Evolutionary conservation across 2,113 vertebrate species (phyloP), one percentile per base, ranked within the genome.

Genomic region (Oceanites oceanicus): DNA sequence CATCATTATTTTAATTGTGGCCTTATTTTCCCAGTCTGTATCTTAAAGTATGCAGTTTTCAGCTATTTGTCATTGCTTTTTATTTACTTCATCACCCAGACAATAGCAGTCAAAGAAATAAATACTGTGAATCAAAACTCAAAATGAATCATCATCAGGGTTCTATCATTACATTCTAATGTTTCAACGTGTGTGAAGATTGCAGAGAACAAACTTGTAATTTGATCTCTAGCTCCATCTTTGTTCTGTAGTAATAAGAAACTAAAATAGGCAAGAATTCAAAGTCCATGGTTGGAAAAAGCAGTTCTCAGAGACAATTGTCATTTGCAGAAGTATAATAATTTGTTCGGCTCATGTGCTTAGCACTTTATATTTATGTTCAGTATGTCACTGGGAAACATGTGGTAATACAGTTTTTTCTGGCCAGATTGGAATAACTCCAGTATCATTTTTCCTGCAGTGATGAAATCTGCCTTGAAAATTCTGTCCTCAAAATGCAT

Each of bases 381-480:
- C 59, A 55, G 59, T 36, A 2, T 81, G 68, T 92, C 72, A 81
- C 50, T 78, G 61, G 67, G 72, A 66, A 92, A 77, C 58, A 52
- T 50, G 88, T 79, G 82, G 75, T 32, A 80, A 73, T 58, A 9
- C 59, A 70, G 5, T 30, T 70, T 68, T 95, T 96, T 74, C 89
- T 86, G 86, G 61, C 68, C 34, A 38, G 44, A 23, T 3, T 93
- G 82, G 71, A 88, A 44, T 65, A 49, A 20, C 59, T 92, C 91
- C 86, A 94, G 76, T 53, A 55, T 78, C 47, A 42, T 74, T 94
- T 94, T 58, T 91, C 86, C 91, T 78, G 61, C 18, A 4, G 63
- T 59, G 76, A 80, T 92, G 86, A 96, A 91, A 89, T 87, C 76
- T 94, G 82, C 83, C 75, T 86, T 81, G 44, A 94, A 81, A 92